Percentiles rank a stretch among this genome's conserved stretches.
Conservation (phyloP, 2,797 vertebrate species). For the Betta splendens region DNA sequence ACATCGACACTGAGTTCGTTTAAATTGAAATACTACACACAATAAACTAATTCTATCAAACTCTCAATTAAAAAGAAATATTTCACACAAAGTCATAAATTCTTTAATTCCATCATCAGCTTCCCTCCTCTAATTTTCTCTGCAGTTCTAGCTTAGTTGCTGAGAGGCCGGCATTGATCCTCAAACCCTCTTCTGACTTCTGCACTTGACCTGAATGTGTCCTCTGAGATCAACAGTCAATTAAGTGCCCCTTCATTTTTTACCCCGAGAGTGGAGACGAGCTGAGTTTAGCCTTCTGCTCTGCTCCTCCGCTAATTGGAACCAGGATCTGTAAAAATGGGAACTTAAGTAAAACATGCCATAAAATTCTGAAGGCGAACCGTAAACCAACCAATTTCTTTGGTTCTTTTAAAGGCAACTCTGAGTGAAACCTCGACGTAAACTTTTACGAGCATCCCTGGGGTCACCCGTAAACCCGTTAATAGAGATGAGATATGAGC, state of each 20-base stretch:
- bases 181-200: constrained; percentile 55
- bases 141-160: constrained; percentile 21
- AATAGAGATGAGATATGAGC: constrained; percentile 90
- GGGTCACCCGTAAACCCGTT: constrained; percentile 88
- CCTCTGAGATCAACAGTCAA: constrained; percentile 80
- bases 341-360: constrained; percentile 90
- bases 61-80: no score
- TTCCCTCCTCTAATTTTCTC: no score
- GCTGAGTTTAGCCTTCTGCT: constrained; percentile 70
- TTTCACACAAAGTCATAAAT: no score
- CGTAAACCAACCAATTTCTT: constrained; percentile 88
- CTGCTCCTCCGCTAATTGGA: constrained; percentile 84
- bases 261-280: constrained; percentile 69
- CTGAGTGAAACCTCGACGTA: constrained; percentile 84
- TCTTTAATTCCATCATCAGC: no score
- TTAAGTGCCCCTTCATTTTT: constrained; percentile 66
- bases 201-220: constrained; percentile 75
- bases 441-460: constrained; percentile 88
- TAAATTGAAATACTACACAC: no score
- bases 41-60: no score
- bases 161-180: constrained; percentile 63
- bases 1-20: no score
- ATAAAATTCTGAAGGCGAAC: constrained; percentile 87
- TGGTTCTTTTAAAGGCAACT: constrained; percentile 85
- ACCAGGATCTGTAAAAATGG: constrained; percentile 87